A percentile compares a stretch with the other conserved stretches of the same genome.
Evolutionary conservation across 1,140 invertebrate species (phyloP).

Genomic region (Elymnias hypermnestra): DNA sequence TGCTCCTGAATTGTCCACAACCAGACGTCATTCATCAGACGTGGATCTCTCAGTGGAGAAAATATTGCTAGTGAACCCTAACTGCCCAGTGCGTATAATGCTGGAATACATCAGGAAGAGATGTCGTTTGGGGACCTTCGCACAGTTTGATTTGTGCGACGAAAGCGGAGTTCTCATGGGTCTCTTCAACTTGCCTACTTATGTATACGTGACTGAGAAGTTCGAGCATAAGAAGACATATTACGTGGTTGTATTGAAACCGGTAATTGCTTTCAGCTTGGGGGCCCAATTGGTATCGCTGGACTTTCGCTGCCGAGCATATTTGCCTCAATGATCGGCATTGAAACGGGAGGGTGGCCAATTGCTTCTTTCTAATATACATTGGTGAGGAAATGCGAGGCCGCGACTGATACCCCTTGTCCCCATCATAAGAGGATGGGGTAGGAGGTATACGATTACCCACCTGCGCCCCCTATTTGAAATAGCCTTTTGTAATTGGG

Average conservation of each 20-base stretch:
- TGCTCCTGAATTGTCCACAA: constrained; percentile 40
- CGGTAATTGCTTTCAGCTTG: too few species aligned
- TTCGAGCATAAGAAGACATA: constrained; percentile 55
- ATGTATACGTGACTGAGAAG: constrained; percentile 38
- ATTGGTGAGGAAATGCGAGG: too few species aligned
- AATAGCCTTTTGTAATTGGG: too few species aligned
- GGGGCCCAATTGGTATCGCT: too few species aligned
- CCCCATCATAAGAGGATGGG: too few species aligned
- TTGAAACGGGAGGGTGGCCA: too few species aligned
- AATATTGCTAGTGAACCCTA: constrained; percentile 46
- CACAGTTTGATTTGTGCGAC: constrained; percentile 54
- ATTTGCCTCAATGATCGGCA: too few species aligned
- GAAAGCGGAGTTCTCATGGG: constrained; percentile 37
- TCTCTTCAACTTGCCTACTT: constrained; percentile 43
- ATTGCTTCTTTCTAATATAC: too few species aligned
- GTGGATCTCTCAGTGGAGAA: constrained; percentile 40
- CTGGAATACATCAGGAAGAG: constrained; percentile 57
- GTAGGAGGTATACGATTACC: too few species aligned
- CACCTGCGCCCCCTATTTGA: too few species aligned
- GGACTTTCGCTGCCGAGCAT: too few species aligned
- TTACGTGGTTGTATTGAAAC: constrained; percentile 46
- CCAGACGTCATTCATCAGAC: constrained; percentile 26
- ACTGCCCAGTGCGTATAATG: constrained; percentile 53
- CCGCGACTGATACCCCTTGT: too few species aligned
- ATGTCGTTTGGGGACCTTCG: constrained; percentile 43